Evolutionary conservation across 2,797 vertebrate species (phyloP), one percentile per base, ranked within the genome.

Genomic region (Rhinatrema bivittatum): DNA sequence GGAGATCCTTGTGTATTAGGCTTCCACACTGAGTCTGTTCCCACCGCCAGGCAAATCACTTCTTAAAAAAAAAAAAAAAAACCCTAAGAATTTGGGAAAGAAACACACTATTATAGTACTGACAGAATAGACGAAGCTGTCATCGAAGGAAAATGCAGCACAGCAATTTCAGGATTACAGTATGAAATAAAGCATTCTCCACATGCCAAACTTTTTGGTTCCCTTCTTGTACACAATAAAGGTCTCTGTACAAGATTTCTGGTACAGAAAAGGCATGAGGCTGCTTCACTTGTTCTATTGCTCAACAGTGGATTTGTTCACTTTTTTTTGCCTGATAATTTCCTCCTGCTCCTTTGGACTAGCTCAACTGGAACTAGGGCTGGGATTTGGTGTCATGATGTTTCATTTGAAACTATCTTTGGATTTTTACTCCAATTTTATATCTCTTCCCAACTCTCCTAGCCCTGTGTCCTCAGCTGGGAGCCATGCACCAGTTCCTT

Each of bases 111-210:
- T 63, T 60, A 64, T 51, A 32, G 5, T 59, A 41, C 16, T 37
- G 36, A 60, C 36, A 56, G 64, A 74, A 62, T n/a, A 56, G 36
- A 67, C 28, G 31, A 47, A 58, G 37, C 17, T 69, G 58, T 68
- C 58, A 68, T 33, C 44, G 0, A 25, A 63, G 16, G 43, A 60
- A 65, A 76, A 68, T 22, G 32, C 3, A 70, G 47, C 26, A 53
- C 53, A 63, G 43, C 54, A 74, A 60, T 67, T 72, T 74, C 47
- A 60, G 60, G 50, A 58, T 70, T 63, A 68, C 52, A 61, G 59
- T 51, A 50, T 49, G 41, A 79, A 72, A 72, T 17, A 44, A 31
- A 74, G 56, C 44, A 69, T 68, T 76, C 56, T 68, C 56, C 41
- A 56, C 38, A 64, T 53, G 66, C 46, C 54, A 68, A 51, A 42